Conservation (phyloP, 2,797 vertebrate genomes). For the Anas georgica region DNA sequence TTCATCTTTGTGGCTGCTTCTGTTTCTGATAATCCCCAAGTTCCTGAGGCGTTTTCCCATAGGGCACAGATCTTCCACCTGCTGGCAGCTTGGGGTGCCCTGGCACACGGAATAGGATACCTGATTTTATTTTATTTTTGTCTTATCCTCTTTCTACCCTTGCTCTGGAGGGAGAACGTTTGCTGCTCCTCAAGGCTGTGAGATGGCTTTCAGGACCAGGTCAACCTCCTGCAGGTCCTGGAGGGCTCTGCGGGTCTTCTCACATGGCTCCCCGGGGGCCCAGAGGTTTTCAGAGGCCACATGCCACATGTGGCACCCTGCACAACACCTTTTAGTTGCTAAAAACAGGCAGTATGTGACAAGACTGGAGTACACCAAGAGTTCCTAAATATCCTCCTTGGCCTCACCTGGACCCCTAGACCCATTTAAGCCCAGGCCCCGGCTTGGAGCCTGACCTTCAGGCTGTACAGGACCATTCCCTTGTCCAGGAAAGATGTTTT, state of each 20-base stretch:
- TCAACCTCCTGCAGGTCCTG: not conserved
- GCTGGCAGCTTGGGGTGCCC: not conserved
- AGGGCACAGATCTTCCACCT: constrained; percentile 1
- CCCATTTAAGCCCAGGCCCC: rapidly evolving
- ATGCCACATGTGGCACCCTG: not conserved
- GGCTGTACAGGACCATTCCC: not conserved
- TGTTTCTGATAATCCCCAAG: not conserved
- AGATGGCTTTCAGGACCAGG: not conserved
- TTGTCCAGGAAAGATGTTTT: not conserved
- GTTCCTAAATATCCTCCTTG: not conserved
- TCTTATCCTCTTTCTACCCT: not conserved
- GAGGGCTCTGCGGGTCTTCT: not conserved
- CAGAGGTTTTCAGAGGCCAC: not conserved
- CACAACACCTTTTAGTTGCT: not conserved
- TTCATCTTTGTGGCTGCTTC: constrained; percentile 1
- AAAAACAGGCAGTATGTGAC: not conserved
- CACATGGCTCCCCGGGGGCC: not conserved
- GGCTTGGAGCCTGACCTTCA: not conserved
- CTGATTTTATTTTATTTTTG: not conserved
- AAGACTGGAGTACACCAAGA: not conserved
- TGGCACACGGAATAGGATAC: not conserved
- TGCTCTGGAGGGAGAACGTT: not conserved
- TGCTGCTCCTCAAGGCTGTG: not conserved
- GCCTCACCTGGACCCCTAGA: not conserved
- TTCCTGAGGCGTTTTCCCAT: not conserved